Evolutionary conservation across 2,888 invertebrate genomes (phyloP), one percentile per base, ranked within the genome.

Genomic region (Himalopsyche anomala): DNA sequence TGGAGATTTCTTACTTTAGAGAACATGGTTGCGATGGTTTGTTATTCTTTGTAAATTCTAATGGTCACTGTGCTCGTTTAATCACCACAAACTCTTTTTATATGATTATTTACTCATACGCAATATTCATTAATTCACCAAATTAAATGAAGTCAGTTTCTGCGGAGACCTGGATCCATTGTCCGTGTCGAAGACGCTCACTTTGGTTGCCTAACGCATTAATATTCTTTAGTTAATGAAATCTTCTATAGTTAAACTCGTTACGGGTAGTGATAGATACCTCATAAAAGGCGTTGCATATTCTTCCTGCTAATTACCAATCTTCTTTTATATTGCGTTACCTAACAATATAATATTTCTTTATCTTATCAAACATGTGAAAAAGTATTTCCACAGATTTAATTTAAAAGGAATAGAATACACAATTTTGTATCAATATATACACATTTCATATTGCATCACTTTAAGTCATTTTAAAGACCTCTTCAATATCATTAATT

Each of bases 11-110:
- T 85, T 36, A 86, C 86, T 83, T 86, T 86, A n/a, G 83, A 79
- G 45, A 83, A 86, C 86, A 86, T 86, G 55, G 19, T 54, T 85
- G 80, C 42, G 42, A 40, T 38, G 80, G 38, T 15, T 80, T 38
- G 80, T 38, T 80, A n/a, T 40, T n/a, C 80, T 42, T 80, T 80
- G 80, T n/a, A 80, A 42, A 80, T 80, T 40, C 80, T 80, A 42
- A 42, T 42, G 80, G 80, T 40, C 80, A 80, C 80, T 80, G 80
- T 80, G 36, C 80, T 40, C 40, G 36, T 36, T 40, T 17, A 8
- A 80, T 80, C 2, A 42, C 38, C 36, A n/a, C 40, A 40, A n/a
- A 80, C 6, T 62, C 40, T 80, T 80, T 80, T 40, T 80, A 80
- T 80, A 80, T 80, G 80, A 80, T 40, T 38, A n/a, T 80, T n/a